A percentile compares a stretch with the other conserved stretches of the same genome.
Evolutionary conservation across 2,888 invertebrate genomes (phyloP).

Genomic region (Eupithecia inturbata): DNA sequence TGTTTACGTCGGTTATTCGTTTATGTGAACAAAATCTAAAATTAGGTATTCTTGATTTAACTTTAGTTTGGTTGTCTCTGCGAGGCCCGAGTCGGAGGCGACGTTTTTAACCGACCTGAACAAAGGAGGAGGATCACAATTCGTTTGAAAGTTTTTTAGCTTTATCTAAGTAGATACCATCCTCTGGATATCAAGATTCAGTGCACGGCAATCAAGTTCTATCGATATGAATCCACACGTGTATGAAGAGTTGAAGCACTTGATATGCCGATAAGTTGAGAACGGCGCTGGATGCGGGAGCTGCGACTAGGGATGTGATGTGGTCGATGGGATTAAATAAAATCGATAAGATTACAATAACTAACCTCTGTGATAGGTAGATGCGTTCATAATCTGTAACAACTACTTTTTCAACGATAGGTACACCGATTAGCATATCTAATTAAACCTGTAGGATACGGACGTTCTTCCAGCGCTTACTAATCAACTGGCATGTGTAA

Average conservation of each 20-base stretch:
- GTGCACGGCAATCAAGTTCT: slow-evolving; percentile 12
- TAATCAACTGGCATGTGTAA: no score
- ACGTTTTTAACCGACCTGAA: neutral
- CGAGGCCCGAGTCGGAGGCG: neutral
- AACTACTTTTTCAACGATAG: neutral
- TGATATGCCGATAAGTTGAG: slow-evolving; percentile 35
- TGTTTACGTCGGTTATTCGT: no score
- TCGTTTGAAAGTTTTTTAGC: neutral
- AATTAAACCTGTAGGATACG: no score
- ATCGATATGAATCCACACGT: slow-evolving; percentile 27
- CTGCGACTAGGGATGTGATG: slow-evolving; percentile 17
- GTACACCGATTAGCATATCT: no score
- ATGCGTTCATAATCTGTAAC: neutral
- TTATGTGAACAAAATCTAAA: no score
- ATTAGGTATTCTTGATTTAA: neutral
- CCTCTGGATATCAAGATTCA: neutral
- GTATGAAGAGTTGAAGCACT: slow-evolving; percentile 27
- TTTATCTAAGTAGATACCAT: neutral
- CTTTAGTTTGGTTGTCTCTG: neutral
- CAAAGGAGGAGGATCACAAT: no score
- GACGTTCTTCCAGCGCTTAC: no score
- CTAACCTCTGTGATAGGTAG: neutral
- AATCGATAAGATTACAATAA: neutral
- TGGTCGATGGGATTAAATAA: slow-evolving; percentile 2
- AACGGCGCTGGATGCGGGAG: slow-evolving; percentile 20